These are phyloP conservation scores for Pagrus major DNA, from an alignment of 2,113 vertebrate genomes.

Conservation along the genomic window DNA sequence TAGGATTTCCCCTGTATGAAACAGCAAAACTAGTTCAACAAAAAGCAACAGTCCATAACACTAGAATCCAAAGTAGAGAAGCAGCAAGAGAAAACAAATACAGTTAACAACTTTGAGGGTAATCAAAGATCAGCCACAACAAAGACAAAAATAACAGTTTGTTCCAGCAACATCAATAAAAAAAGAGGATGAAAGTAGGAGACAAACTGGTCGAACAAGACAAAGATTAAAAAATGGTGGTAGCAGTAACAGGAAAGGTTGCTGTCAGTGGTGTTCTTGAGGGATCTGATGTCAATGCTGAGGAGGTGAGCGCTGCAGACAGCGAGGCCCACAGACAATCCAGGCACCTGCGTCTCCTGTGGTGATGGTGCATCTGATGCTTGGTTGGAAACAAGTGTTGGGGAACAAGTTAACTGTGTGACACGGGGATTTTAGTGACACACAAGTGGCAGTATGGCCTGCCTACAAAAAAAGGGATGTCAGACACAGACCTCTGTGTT, in stretches of 20 bases:
- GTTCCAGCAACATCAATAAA: background rate
- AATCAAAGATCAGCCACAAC: background rate
- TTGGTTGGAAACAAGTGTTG: background rate
- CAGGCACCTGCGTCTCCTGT: background rate
- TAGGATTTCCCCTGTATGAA: background rate
- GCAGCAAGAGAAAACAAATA: background rate
- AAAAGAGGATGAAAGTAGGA: conserved; percentile 13
- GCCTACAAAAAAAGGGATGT: background rate
- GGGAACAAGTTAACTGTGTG: background rate
- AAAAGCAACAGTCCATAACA: background rate
- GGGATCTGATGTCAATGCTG: background rate
- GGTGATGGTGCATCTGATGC: background rate
- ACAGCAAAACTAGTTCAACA: background rate
- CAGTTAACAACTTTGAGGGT: background rate
- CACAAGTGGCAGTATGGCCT: background rate
- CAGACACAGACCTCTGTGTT: background rate
- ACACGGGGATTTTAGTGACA: background rate
- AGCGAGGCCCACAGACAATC: background rate
- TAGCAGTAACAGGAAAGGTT: conserved; percentile 15
- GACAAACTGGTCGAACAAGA: background rate
- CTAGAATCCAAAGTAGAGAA: background rate
- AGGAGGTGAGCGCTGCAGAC: conserved; percentile 9
- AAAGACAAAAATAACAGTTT: background rate
- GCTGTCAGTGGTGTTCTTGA: conserved; percentile 7
- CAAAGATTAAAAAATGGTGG: background rate